Conservation (phyloP, 2,797 vertebrate genomes). For the Martes flavigula region DNA sequence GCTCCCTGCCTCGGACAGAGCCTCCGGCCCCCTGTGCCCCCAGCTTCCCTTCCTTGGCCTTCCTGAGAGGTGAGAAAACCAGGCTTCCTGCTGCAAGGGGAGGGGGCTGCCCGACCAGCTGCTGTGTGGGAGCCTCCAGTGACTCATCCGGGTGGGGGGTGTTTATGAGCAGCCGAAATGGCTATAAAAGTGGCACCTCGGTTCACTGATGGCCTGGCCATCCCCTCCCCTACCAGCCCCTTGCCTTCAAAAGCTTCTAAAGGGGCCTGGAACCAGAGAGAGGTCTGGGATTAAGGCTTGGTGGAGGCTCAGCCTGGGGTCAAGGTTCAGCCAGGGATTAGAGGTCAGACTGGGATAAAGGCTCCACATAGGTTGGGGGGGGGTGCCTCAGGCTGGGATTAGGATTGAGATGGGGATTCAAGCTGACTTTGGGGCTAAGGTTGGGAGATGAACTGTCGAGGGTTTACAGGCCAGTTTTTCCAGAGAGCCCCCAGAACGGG, state of each 20-base stretch:
- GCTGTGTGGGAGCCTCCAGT: neutral
- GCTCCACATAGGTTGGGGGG: neutral
- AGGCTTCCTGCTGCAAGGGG: slow-evolving; percentile 2
- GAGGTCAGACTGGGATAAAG: slow-evolving; percentile 22
- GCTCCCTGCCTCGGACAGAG: neutral
- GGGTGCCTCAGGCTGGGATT: neutral
- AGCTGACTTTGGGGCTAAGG: neutral
- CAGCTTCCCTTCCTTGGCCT: neutral
- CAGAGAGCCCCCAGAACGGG: neutral
- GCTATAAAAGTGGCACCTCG: slow-evolving; percentile 77
- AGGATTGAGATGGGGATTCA: neutral
- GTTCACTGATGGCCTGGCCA: slow-evolving; percentile 60
- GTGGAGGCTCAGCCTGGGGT: slow-evolving; percentile 15
- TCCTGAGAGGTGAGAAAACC: slow-evolving; percentile 38
- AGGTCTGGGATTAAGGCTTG: slow-evolving; percentile 1
- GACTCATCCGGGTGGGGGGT: slow-evolving; percentile 60
- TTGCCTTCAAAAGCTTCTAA: slow-evolving; percentile 49
- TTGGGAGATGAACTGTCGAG: neutral
- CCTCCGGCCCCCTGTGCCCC: neutral
- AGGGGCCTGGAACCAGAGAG: slow-evolving; percentile 34
- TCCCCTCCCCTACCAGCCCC: slow-evolving; percentile 52
- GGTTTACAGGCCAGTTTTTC: neutral
- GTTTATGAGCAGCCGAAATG: slow-evolving; percentile 79
- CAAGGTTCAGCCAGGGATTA: slow-evolving; percentile 40
- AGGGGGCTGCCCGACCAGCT: slow-evolving; percentile 47